phyloP scores from a whole-genome alignment of 1,140 invertebrate species.

The Drosophila serrata region DNA sequence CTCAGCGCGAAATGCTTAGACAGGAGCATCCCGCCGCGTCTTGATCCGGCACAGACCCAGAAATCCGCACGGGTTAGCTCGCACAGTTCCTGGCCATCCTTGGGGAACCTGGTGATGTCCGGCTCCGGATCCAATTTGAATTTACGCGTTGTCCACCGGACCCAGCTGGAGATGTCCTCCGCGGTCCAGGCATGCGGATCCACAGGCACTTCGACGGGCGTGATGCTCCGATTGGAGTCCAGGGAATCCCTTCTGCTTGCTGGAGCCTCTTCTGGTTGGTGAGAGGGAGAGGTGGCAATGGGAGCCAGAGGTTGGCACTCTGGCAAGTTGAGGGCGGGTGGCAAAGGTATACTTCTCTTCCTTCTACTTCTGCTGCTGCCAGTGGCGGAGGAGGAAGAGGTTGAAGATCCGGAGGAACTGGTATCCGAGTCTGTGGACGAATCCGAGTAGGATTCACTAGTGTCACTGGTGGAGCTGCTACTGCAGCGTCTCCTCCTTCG shows the following conservation, averaged over 20 bases:
- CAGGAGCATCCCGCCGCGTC: constrained; percentile 85
- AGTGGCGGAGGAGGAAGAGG: not conserved
- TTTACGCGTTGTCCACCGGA: constrained; percentile 88
- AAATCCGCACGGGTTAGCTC: constrained; percentile 86
- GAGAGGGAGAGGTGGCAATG: not conserved
- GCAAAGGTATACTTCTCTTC: not conserved
- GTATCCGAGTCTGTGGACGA: constrained; percentile 15
- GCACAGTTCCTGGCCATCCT: constrained; percentile 87
- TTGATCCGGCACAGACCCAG: constrained; percentile 85
- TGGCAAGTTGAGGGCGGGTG: constrained; percentile 21
- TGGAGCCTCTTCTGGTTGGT: constrained; percentile 10
- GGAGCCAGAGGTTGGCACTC: constrained; percentile 1
- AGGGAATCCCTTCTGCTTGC: constrained; percentile 21
- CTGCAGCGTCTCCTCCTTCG: constrained; percentile 37
- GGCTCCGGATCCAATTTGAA: constrained; percentile 87
- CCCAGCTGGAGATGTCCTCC: constrained; percentile 88
- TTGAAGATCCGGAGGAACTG: not conserved
- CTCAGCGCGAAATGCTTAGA: constrained; percentile 86
- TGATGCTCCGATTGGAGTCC: constrained; percentile 16
- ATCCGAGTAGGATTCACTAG: constrained; percentile 30
- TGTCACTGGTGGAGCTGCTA: constrained; percentile 52
- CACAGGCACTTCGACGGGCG: constrained; percentile 79
- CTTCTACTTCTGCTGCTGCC: constrained; percentile 11
- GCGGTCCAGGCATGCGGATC: constrained; percentile 89
- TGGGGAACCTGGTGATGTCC: constrained; percentile 87